Evolutionary conservation across 2,888 invertebrate genomes (phyloP), one percentile per base, ranked within the genome.

Genomic region (Drosophila lacicola): DNA sequence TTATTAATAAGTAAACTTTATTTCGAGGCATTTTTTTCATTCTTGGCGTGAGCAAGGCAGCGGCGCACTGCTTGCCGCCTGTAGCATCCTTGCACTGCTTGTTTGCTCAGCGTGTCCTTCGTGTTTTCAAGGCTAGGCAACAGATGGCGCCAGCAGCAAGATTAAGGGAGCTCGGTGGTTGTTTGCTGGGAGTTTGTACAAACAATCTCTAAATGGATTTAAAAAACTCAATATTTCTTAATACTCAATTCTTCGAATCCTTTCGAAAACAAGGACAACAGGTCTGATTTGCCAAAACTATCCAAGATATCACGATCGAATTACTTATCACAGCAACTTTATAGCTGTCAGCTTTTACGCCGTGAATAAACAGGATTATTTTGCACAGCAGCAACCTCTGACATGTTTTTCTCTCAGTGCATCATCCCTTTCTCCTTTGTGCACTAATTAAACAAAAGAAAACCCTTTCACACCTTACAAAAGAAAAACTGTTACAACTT

Each of bases 401-500:
- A 9, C 11, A 17, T 8, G 4, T 17, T 44, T 62, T 78, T 72
- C 47, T 39, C 25, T 25, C 62, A 73, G 51, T 44, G 61, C 34
- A 64, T 19, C 69, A 50, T 29, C 53, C 72, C 82, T 62, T 66
- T 34, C 21, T n/a, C 21, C 63, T 49, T 88, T 86, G 83, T 86
- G 64, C 66, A 45, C 70, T 83, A 83, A 83, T 83, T 83, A 83
- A 83, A 83, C 83, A 83, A 83, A 88, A 68, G 83, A 51, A 76
- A 86, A 62, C 77, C 83, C 82, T 82, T 88, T 88, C 83, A 82
- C 90, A 86, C 88, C 88, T 87, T 78, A 45, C 45, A 46, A 63
- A 51, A 21, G 65, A 51, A 72, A 80, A 80, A 81, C 70, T 73
- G 84, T 80, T 72, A 64, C 74, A 78, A 87, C 60, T 75, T 70